These are phyloP conservation scores for Polia nebulosa DNA, from an alignment of 2,888 invertebrate species.

Conservation along the genomic window DNA sequence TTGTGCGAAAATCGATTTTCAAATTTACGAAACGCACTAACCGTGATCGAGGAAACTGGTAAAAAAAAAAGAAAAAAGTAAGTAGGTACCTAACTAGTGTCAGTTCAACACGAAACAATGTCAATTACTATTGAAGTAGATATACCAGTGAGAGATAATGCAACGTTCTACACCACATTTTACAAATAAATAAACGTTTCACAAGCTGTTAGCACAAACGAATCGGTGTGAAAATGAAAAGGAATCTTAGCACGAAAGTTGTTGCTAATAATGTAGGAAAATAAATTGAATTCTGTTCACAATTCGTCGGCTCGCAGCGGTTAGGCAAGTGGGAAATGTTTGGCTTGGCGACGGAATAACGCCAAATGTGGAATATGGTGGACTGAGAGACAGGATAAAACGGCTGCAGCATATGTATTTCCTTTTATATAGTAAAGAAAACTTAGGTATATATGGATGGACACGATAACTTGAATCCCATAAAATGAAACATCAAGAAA, in stretches of 20 bases:
- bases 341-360: not conserved
- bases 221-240: slow-evolving; percentile 54
- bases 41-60: not conserved
- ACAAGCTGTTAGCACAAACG: slow-evolving; percentile 38
- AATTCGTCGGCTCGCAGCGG: slow-evolving; percentile 31
- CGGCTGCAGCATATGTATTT: not conserved
- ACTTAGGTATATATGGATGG: not conserved
- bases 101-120: slow-evolving; percentile 1
- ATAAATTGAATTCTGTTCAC: slow-evolving; percentile 43
- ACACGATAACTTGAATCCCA: slow-evolving; percentile 24
- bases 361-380: not conserved
- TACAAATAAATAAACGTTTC: slow-evolving; percentile 25
- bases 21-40: slow-evolving; percentile 5
- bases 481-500: slow-evolving; percentile 37
- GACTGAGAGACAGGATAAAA: not conserved
- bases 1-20: not conserved
- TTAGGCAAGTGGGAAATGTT: slow-evolving; percentile 1
- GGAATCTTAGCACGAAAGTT: slow-evolving; percentile 35
- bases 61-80: not conserved
- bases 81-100: not conserved
- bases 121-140: not conserved
- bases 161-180: slow-evolving; percentile 2
- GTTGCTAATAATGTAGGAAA: slow-evolving; percentile 27
- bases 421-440: not conserved
- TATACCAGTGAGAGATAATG: slow-evolving; percentile 8